phyloP scores from a whole-genome alignment of 2,797 vertebrate genomes.

The Hyperoplus lanceolatus region DNA sequence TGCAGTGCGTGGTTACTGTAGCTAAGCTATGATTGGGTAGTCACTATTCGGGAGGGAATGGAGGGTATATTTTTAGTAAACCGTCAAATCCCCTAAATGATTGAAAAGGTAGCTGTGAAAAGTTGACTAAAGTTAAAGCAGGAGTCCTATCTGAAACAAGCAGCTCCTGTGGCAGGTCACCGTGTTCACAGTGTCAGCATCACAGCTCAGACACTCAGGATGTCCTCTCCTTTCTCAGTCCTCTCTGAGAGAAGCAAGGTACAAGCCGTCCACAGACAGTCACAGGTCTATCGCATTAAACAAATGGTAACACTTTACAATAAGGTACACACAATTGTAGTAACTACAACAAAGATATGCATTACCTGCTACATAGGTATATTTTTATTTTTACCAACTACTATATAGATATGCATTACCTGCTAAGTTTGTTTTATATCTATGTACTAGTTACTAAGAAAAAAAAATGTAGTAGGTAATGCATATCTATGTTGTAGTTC shows the following conservation, averaged over 20 bases:
- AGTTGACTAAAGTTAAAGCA: constrained; percentile 50
- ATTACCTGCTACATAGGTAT: too few species aligned
- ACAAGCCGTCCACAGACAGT: not conserved
- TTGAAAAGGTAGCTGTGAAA: constrained; percentile 47
- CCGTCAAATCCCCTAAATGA: constrained; percentile 51
- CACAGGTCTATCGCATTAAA: not conserved
- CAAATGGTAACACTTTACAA: too few species aligned
- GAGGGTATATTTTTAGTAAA: constrained; percentile 13
- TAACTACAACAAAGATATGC: too few species aligned
- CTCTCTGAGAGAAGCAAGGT: not conserved
- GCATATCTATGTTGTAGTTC: too few species aligned
- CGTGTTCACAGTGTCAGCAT: constrained; percentile 8
- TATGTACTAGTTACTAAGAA: too few species aligned
- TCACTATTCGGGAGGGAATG: not conserved
- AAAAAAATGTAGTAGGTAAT: too few species aligned
- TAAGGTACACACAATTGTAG: too few species aligned
- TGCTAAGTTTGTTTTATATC: too few species aligned
- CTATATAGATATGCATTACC: too few species aligned
- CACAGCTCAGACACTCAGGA: constrained; percentile 17
- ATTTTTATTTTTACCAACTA: too few species aligned
- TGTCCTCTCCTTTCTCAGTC: not conserved
- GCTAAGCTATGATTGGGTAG: constrained; percentile 18
- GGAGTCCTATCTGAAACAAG: constrained; percentile 37
- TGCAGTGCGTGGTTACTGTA: constrained; percentile 12
- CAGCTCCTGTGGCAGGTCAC: constrained; percentile 32